These are phyloP conservation scores for Thymelicus sylvestris DNA, from an alignment of 2,888 invertebrate genomes.

Conservation along the genomic window DNA sequence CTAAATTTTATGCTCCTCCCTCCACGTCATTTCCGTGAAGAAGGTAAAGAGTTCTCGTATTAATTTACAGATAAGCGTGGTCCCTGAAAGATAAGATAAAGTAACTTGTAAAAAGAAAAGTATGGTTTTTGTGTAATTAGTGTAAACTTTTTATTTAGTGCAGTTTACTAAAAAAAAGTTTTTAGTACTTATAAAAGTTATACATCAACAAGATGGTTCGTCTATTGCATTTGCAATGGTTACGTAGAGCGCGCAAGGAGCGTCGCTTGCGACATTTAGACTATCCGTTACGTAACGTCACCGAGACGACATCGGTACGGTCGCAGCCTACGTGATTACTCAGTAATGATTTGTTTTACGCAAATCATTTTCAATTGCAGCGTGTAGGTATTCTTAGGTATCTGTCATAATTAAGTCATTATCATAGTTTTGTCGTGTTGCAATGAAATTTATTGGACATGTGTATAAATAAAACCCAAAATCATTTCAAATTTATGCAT, in stretches of 20 bases:
- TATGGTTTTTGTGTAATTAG: too few species aligned
- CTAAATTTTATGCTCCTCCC: too few species aligned
- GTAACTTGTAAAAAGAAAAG: too few species aligned
- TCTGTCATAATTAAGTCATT: background rate
- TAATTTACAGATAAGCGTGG: too few species aligned
- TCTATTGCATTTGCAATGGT: constrained; percentile 28
- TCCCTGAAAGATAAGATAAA: too few species aligned
- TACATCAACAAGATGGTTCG: constrained; percentile 21
- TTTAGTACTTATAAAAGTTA: background rate
- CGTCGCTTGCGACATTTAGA: constrained; percentile 74
- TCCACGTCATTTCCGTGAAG: too few species aligned
- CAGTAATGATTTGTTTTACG: constrained; percentile 23
- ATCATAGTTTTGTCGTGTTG: background rate
- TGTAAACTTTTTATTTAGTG: too few species aligned
- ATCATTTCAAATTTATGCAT: too few species aligned
- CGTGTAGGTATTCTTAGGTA: background rate
- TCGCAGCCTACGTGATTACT: constrained; percentile 39
- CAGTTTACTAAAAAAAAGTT: too few species aligned
- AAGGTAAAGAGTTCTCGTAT: too few species aligned
- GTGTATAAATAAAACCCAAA: too few species aligned
- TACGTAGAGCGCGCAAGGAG: constrained; percentile 37
- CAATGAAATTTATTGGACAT: background rate
- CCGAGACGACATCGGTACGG: constrained; percentile 44
- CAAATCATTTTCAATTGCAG: constrained; percentile 21
- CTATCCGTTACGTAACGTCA: constrained; percentile 55